Evolutionary conservation across 2,888 invertebrate genomes (phyloP), one percentile per base, ranked within the genome.

Genomic region (Acrobasis consociella): DNA sequence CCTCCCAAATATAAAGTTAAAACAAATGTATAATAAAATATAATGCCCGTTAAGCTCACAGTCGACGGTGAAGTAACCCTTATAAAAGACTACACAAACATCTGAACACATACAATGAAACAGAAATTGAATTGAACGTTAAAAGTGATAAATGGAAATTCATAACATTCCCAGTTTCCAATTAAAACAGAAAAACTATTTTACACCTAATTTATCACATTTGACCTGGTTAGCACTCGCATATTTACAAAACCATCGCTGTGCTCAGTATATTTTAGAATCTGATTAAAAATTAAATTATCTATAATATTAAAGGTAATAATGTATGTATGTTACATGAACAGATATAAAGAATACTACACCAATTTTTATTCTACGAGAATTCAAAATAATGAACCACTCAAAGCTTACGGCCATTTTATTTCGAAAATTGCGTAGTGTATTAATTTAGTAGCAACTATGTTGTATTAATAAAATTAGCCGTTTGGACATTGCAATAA

Each of bases 271-370:
- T 81, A 84, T 76, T 85, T 85, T 82, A 83, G 78, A 85, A 85
- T 87, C 80, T 87, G 80, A 82, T 84, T 86, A 74, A 80, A 84
- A 88, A 85, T 85, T 83, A 86, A 81, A 81, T 83, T 85, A 83
- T 75, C 69, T 80, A 79, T 75, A 77, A 75, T 77, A 74, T 75
- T 80, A 81, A 73, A 76, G 81, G 80, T 86, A 84, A 82, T 84
- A 31, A 31, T 31, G 31, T 31, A 86, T 83, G 74, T 86, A 87
- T 84, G 82, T 84, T 88, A 91, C 81, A 84, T 78, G 85, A 90
- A 90, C 87, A 87, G 77, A 82, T 84, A 85, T 87, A 88, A 89
- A 89, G 84, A 89, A 91, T 87, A 91, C 92, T 91, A 92, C 92
- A 92, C 91, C 92, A 85, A 91, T 87, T 82, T 82, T 85, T 83